These are phyloP conservation scores for Drosophila bocki DNA, from an alignment of 1,140 invertebrate species.

Conservation along the genomic window DNA sequence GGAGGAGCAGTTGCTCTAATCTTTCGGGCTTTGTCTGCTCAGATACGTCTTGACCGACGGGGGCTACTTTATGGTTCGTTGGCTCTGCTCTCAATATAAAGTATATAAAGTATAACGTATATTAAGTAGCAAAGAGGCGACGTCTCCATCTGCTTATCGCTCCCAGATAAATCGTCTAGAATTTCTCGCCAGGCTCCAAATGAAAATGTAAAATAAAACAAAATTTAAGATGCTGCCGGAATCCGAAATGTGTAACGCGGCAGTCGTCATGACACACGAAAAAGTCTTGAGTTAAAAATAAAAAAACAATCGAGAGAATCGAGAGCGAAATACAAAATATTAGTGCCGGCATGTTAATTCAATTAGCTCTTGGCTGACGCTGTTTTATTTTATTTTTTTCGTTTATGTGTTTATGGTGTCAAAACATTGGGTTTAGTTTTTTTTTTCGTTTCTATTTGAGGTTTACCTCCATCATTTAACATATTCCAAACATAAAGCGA, in stretches of 20 bases:
- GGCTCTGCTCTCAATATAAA: conserved; percentile 48
- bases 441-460: conserved; percentile 9
- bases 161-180: conserved; percentile 55
- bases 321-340: conserved; percentile 35
- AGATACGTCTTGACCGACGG: conserved; percentile 28
- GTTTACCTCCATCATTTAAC: conserved; percentile 18
- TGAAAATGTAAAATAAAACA: conserved; percentile 9
- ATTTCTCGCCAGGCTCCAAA: conserved; percentile 13
- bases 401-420: conserved; percentile 29
- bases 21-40: conserved; percentile 48
- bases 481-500: conserved; percentile 13
- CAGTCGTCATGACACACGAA: conserved; percentile 13
- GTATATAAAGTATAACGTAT: not conserved
- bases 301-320: conserved; percentile 26
- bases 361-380: conserved; percentile 61
- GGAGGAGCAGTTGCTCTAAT: conserved; percentile 52
- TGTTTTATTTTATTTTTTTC: not conserved
- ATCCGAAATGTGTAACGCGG: conserved; percentile 14
- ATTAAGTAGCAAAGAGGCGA: conserved; percentile 47
- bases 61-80: conserved; percentile 73
- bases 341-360: conserved; percentile 66
- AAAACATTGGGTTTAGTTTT: conserved; percentile 8
- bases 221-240: conserved; percentile 13
- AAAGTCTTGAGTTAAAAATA: conserved; percentile 63
- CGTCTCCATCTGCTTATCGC: conserved; percentile 61